Percentiles rank a stretch among this genome's conserved stretches.
phyloP scores from a whole-genome alignment of 2,797 vertebrate genomes.

The Brachymystax lenok region DNA sequence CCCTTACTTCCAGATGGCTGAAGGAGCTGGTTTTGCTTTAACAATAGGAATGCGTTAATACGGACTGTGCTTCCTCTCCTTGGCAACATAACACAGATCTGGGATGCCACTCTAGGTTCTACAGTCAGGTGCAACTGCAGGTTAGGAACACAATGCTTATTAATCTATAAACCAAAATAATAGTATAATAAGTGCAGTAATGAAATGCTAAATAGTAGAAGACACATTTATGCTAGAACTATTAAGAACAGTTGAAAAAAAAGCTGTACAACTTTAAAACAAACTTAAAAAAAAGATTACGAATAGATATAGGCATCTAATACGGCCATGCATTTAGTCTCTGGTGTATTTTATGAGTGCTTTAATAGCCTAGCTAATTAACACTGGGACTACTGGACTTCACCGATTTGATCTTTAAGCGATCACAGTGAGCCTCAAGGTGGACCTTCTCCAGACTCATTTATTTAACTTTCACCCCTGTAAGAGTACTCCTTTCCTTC shows the following conservation, averaged over 20 bases:
- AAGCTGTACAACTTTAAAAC: not conserved
- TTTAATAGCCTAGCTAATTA: too few relatives aligned
- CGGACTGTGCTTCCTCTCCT: constrained; percentile 92
- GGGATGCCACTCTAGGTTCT: constrained; percentile 89
- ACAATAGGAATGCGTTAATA: constrained; percentile 89
- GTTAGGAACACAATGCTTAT: constrained; percentile 7
- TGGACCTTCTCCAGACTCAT: constrained; percentile 91
- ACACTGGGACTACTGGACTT: constrained; percentile 51
- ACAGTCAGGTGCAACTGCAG: constrained; percentile 88
- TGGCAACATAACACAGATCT: constrained; percentile 86
- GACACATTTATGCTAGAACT: not conserved
- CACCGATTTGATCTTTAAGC: constrained; percentile 95
- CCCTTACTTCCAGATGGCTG: constrained; percentile 91
- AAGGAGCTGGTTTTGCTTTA: constrained; percentile 86
- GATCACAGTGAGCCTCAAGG: constrained; percentile 84
- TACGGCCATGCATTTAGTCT: not conserved
- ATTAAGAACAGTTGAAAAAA: not conserved
- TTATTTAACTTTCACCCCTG: constrained; percentile 90
- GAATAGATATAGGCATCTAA: not conserved
- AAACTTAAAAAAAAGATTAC: not conserved
- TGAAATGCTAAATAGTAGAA: not conserved
- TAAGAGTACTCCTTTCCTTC: constrained; percentile 92
- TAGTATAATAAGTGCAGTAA: not conserved
- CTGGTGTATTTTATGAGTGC: not conserved
- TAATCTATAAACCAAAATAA: not conserved